A percentile compares a stretch with the other conserved stretches of the same genome.
Evolutionary conservation across 2,113 vertebrate species (phyloP).

Genomic region (Equus quagga): DNA sequence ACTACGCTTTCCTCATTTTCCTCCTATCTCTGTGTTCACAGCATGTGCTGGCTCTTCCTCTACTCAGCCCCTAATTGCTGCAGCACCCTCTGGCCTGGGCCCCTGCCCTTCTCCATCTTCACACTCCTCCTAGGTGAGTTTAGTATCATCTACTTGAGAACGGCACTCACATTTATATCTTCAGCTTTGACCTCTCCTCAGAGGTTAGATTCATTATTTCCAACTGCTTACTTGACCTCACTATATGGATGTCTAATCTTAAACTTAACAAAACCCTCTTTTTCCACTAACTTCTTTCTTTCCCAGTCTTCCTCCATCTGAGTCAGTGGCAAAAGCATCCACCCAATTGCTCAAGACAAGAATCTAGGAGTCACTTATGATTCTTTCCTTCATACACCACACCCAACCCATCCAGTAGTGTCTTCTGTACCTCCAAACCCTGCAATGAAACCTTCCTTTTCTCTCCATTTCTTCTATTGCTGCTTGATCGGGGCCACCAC

Average conservation of each 20-base stretch:
- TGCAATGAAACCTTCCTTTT: background rate
- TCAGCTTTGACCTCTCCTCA: background rate
- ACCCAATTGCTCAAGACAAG: background rate
- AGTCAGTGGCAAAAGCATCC: background rate
- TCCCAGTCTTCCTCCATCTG: background rate
- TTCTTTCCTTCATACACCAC: background rate
- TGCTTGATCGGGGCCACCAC: background rate
- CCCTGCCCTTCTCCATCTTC: background rate
- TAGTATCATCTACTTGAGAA: background rate
- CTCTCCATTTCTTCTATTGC: background rate
- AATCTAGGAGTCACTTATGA: background rate
- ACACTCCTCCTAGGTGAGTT: background rate
- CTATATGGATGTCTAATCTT: background rate
- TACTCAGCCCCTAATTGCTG: too few species aligned
- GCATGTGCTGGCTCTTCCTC: background rate
- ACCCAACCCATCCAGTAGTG: background rate
- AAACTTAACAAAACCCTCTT: background rate
- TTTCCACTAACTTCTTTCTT: background rate
- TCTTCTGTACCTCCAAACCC: background rate
- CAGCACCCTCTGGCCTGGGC: rapidly evolving
- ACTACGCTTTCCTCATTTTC: rapidly evolving
- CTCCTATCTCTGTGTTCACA: rapidly evolving
- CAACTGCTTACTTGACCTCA: background rate
- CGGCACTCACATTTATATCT: background rate
- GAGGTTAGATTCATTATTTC: background rate